Evolutionary conservation across 2,888 invertebrate species (phyloP).

Genomic region (Aphidius colemani): DNA sequence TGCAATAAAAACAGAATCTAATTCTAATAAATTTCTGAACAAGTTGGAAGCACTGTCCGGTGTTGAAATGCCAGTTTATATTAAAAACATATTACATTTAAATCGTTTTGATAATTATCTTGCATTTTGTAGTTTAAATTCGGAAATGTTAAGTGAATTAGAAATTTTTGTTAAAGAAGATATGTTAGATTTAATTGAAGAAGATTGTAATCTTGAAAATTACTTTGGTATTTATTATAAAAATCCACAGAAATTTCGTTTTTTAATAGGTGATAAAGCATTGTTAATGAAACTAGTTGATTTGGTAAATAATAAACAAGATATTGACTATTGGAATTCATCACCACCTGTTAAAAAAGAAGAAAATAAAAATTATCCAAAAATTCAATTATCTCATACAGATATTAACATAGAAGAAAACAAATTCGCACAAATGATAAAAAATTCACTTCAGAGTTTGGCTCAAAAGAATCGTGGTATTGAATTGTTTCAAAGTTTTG

Average conservation of each 20-base stretch:
- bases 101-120: constrained; percentile 23
- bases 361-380: constrained; percentile 9
- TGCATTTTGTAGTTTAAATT: constrained; percentile 21
- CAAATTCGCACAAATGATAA: constrained; percentile 8
- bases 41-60: background rate
- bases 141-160: constrained; percentile 14
- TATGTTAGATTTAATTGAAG: constrained; percentile 15
- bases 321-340: constrained; percentile 12
- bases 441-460: constrained; percentile 5
- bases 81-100: constrained; percentile 24
- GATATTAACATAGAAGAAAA: constrained; percentile 10
- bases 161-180: constrained; percentile 19
- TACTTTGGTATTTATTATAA: constrained; percentile 19
- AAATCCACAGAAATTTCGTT: constrained; percentile 20
- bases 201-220: constrained; percentile 1
- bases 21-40: background rate
- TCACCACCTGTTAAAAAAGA: constrained; percentile 2
- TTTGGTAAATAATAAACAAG: background rate
- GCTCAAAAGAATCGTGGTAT: constrained; percentile 4
- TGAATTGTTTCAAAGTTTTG: background rate
- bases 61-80: background rate
- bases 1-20: background rate
- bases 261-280: constrained; percentile 24
- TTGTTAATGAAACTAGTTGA: constrained; percentile 23
- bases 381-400: constrained; percentile 10